Conservation (phyloP, 2,113 vertebrate genomes). For the Etheostoma spectabile region DNA sequence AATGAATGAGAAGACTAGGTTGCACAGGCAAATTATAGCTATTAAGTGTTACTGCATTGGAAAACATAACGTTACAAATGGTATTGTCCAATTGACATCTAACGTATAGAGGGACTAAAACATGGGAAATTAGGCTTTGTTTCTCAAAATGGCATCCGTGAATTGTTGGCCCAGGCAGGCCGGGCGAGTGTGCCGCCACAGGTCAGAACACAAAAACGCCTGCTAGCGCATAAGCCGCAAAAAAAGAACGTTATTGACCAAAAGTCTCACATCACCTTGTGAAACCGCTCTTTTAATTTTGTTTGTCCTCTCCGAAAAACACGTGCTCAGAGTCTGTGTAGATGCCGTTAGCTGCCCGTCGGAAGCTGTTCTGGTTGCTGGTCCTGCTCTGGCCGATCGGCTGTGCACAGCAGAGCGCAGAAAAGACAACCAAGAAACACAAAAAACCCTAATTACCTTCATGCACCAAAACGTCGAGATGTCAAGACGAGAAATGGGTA, state of each 20-base stretch:
- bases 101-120: neutral
- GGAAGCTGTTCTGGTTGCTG: conserved; percentile 88
- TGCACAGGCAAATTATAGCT: neutral
- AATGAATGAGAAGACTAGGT: conserved; percentile 13
- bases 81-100: neutral
- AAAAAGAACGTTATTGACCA: rapidly evolving
- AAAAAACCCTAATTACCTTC: conserved; percentile 62
- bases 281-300: conserved; percentile 88
- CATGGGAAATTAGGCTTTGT: conserved; percentile 5
- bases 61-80: neutral
- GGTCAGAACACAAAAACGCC: neutral
- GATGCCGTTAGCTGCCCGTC: conserved; percentile 87
- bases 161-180: conserved; percentile 46
- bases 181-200: conserved; percentile 1
- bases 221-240: neutral
- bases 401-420: conserved; percentile 68
- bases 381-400: conserved; percentile 86
- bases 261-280: conserved; percentile 85
- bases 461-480: conserved; percentile 34
- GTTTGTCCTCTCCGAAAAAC: conserved; percentile 93
- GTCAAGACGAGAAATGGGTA: neutral
- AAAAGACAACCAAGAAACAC: conserved; percentile 73
- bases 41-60: neutral
- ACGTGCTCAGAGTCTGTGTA: conserved; percentile 90
- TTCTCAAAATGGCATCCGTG: conserved; percentile 69